Evolutionary conservation across 2,888 invertebrate species (phyloP).

Genomic region (Eristalinus aeneus): DNA sequence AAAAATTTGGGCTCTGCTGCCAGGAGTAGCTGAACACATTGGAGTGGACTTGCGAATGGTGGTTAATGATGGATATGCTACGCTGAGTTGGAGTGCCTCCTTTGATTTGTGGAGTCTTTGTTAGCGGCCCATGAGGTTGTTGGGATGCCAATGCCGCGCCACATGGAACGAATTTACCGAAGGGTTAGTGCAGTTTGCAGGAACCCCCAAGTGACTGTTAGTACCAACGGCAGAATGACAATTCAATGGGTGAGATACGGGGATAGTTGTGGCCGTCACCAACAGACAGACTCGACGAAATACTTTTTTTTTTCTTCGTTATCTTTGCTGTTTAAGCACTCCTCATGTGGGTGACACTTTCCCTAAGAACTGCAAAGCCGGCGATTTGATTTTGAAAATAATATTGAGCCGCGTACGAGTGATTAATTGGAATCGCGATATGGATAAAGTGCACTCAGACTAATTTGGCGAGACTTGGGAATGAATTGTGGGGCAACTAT

Average conservation of each 20-base stretch:
- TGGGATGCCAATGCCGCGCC: constrained; percentile 59
- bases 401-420: constrained; percentile 4
- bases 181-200: constrained; percentile 66
- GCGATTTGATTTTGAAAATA: constrained; percentile 35
- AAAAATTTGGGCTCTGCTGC: constrained; percentile 55
- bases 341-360: constrained; percentile 59
- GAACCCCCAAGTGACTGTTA: constrained; percentile 56
- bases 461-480: constrained; percentile 20
- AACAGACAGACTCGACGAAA: constrained; percentile 60
- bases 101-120: constrained; percentile 14
- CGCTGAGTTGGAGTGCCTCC: constrained; percentile 21
- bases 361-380: constrained; percentile 36
- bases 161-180: constrained; percentile 51
- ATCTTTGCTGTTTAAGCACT: neutral
- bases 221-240: constrained; percentile 53
- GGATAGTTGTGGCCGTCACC: constrained; percentile 53
- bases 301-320: constrained; percentile 10
- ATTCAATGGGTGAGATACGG: constrained; percentile 53
- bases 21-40: constrained; percentile 60
- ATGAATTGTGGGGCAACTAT: constrained; percentile 40
- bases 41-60: constrained; percentile 30
- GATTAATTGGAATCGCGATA: constrained; percentile 15
- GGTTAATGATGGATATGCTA: constrained; percentile 37
- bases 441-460: constrained; percentile 23
- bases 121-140: constrained; percentile 53